Evolutionary conservation across 2,888 invertebrate species (phyloP), one percentile per base, ranked within the genome.

Genomic region (Sinhomidia bicolor): DNA sequence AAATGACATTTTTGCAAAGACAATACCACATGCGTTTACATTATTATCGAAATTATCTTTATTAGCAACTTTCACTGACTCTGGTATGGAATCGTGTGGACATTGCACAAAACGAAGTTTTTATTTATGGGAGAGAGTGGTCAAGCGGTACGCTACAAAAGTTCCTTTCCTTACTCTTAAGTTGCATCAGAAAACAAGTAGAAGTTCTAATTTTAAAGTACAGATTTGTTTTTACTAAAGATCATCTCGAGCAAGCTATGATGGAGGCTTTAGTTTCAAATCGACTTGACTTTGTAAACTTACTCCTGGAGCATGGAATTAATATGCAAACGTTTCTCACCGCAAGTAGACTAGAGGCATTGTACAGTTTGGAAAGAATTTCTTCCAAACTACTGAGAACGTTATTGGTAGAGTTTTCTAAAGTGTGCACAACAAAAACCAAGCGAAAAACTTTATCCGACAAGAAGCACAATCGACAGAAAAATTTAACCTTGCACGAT

Each of bases 241-340:
- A 98, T 90, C 97, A 98, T 0, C 94, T 99, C 89, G 98, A 99
- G 93, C 98, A 98, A 94, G 98, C 99, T 1, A 99, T 99, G 99
- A 98, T 99, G 98, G 99, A 99, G 93, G 99, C 99, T 0, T 94
- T 99, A 85, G 98, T 99, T 93, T 98, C 98, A 94, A 98, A 99
- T 94, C 95, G 99, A 86, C 98, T 99, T 93, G 99, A 99, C 94
- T 99, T 99, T 94, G 99, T 99, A 10, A 98, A 99, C 93, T 95
- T 99, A 10, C 95, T 99, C 10, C 95, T 99, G 10, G 99, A 99
- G 94, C 99, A 99, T 93, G 99, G 99, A 29, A 98, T 99, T 14
- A 98, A 97, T 91, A 99, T 99, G 99, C 95, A 97, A 92, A 98
- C 98, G 94, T 99, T 99, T 94, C 95, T 99, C 89, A 98, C 99